Percentiles rank a stretch among this genome's conserved stretches.
Conservation (phyloP, 2,113 vertebrate species). For the Telmatochromis brachygnathus region DNA sequence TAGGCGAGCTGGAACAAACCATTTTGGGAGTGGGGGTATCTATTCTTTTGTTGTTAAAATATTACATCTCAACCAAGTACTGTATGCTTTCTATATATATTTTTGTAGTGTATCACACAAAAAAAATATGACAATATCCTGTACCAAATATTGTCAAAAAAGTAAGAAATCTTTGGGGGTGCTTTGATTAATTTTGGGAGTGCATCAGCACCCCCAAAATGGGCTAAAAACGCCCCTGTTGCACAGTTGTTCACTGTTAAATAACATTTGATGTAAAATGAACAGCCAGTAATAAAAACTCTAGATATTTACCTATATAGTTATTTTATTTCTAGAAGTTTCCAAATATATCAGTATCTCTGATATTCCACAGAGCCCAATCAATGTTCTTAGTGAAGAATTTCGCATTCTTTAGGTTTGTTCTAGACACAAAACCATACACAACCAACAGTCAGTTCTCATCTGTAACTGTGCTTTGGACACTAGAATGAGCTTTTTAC, state of each 20-base stretch:
- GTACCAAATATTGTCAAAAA: not conserved
- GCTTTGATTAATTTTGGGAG: not conserved
- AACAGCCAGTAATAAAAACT: not conserved
- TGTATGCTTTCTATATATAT: not conserved
- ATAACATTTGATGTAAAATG: not conserved
- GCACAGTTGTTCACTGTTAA: not conserved
- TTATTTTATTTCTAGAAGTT: not conserved
- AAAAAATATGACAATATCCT: not conserved
- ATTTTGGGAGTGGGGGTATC: not conserved
- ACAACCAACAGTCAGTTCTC: not conserved
- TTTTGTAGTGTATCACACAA: not conserved
- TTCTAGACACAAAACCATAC: not conserved
- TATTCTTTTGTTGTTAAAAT: not conserved
- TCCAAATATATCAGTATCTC: not conserved
- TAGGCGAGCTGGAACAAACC: not conserved
- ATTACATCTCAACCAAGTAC: not conserved
- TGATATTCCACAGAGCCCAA: not conserved
- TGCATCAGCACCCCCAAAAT: not conserved
- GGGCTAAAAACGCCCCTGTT: not conserved
- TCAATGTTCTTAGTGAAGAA: not conserved
- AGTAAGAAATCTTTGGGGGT: not conserved
- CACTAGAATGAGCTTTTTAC: not conserved
- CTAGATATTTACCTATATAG: not conserved
- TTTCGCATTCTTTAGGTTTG: not conserved
- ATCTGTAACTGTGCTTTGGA: not conserved